Evolutionary conservation across 1,140 invertebrate species (phyloP).

Genomic region (Steinernema khuongi): DNA sequence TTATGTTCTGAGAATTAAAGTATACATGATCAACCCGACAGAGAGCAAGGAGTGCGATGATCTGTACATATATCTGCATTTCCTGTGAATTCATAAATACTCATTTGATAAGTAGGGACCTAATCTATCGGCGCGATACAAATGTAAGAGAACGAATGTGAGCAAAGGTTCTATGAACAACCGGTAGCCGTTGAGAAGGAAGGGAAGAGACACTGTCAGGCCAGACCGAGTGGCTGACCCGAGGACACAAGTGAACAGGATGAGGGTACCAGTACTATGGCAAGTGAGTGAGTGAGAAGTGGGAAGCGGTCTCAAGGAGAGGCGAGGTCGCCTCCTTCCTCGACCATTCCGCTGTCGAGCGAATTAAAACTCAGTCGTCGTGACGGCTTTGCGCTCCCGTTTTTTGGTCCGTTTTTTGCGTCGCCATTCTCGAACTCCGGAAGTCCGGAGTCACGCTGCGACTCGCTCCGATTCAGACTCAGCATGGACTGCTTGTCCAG

Average conservation of each 20-base stretch:
- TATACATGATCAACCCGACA: no score
- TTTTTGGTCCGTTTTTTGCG: constrained; percentile 19
- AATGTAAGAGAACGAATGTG: background rate
- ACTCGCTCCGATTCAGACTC: constrained; percentile 27
- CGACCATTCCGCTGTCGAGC: constrained; percentile 41
- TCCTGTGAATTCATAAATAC: background rate
- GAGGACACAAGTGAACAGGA: background rate
- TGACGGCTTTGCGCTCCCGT: constrained; percentile 12
- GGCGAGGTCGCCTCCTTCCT: constrained; percentile 26
- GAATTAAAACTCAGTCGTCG: constrained; percentile 45
- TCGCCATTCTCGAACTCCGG: constrained; percentile 31
- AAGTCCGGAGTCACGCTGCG: constrained; percentile 45
- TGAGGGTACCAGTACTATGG: background rate
- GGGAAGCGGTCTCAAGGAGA: background rate
- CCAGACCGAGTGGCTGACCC: background rate
- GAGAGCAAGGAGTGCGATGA: background rate
- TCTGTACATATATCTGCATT: background rate
- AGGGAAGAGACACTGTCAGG: background rate
- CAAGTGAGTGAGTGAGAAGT: background rate
- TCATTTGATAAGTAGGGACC: constrained; percentile 1
- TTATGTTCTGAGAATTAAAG: no score
- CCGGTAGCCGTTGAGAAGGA: constrained; percentile 11
- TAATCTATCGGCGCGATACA: background rate
- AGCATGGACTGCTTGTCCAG: constrained; percentile 44
- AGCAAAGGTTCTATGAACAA: constrained; percentile 15